phyloP scores from a whole-genome alignment of 1,140 invertebrate genomes.

The Caenorhabditis remanei region DNA sequence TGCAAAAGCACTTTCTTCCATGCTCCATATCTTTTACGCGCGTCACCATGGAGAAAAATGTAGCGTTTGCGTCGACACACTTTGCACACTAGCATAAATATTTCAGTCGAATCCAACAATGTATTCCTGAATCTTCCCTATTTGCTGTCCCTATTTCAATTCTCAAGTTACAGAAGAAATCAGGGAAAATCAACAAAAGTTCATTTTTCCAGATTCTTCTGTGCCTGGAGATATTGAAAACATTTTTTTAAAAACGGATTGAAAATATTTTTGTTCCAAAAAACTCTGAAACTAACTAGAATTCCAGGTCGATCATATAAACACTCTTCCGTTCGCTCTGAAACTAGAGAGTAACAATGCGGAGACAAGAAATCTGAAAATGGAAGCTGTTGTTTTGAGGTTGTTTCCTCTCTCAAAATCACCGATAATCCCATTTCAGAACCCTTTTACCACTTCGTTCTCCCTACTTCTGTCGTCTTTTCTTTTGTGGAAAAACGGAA shows the following conservation, averaged over 20 bases:
- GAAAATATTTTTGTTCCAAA: not conserved
- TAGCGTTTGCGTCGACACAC: no score
- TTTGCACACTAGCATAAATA: not conserved
- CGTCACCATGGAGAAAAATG: conserved; percentile 8
- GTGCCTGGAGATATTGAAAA: not conserved
- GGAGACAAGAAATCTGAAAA: conserved; percentile 15
- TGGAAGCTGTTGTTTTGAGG: conserved; percentile 50
- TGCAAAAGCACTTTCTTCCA: not conserved
- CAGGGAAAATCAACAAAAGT: not conserved
- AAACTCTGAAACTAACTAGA: not conserved
- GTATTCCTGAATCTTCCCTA: not conserved
- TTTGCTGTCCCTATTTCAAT: not conserved
- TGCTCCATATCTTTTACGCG: not conserved
- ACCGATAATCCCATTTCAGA: conserved; percentile 3
- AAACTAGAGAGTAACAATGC: conserved; percentile 7
- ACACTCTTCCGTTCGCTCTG: conserved; percentile 23
- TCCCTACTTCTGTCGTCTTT: conserved; percentile 26
- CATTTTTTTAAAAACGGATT: not conserved
- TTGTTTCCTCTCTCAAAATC: not conserved
- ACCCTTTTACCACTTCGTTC: conserved; percentile 1
- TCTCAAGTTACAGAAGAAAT: conserved; percentile 30
- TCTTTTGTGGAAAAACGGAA: conserved; percentile 24
- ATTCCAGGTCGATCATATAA: conserved; percentile 24
- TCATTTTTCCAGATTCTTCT: not conserved
- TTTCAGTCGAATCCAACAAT: not conserved